Evolutionary conservation across 2,888 invertebrate genomes (phyloP), one percentile per base, ranked within the genome.

Genomic region (Horisme vitalbata): DNA sequence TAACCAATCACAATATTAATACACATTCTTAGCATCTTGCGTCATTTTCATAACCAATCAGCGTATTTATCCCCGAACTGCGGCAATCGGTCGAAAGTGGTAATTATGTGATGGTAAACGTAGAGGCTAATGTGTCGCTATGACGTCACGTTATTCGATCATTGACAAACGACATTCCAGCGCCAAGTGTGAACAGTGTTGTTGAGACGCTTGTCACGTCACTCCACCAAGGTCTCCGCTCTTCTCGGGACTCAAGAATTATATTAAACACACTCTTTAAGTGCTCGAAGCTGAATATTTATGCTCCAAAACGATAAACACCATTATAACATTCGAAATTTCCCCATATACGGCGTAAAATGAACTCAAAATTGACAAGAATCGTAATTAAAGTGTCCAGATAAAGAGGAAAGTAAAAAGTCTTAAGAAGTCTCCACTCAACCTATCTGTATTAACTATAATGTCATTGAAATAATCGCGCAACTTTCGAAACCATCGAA

Each of bases 111-210:
- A 71, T 73, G 71, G 69, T 75, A 74, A 75, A 72, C 66, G 68
- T 63, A 46, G 67, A 63, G 66, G 68, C 70, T 78, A 79, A 79
- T 77, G 75, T 72, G 72, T 71, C 66, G 65, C 59, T 55, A 68
- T 87, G 83, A 87, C 87, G 87, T 88, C 85, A 84, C 67, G 61
- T 71, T 73, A 81, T 83, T 79, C 79, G 83, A 87, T 83, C 85
- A 85, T 84, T 86, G 85, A 85, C 86, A 86, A 87, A 86, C 87
- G 82, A 83, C 87, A 88, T 88, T 88, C 87, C 86, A 77, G 63
- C 74, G 78, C 70, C 70, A 74, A 81, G 80, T 79, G 83, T 78
- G 79, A 82, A 80, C 79, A 68, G 74, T 71, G 73, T 73, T 71
- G 79, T 83, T 82, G 71, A 78, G 75, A 79, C 75, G 69, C 82